These are phyloP conservation scores for Galleria mellonella DNA, from an alignment of 1,140 invertebrate species.

Conservation along the genomic window DNA sequence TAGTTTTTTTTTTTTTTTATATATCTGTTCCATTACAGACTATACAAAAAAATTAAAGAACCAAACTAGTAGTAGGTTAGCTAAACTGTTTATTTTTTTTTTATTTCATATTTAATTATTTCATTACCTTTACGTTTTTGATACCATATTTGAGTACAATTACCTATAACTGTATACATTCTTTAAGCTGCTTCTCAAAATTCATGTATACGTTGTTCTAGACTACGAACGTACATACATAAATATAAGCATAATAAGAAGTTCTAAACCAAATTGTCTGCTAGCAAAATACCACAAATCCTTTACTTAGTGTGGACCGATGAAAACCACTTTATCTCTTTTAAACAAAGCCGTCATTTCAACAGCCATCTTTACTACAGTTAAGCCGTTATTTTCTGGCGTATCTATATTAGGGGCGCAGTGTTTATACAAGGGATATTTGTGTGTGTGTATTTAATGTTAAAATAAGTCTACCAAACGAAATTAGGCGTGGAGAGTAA, in stretches of 20 bases:
- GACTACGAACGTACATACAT: too few species aligned
- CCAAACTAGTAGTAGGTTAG: too few species aligned
- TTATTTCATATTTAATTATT: too few species aligned
- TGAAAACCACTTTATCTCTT: slow-evolving; percentile 5
- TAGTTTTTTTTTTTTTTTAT: too few species aligned
- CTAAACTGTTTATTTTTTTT: too few species aligned
- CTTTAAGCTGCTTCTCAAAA: too few species aligned
- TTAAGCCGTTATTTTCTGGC: slow-evolving; percentile 45
- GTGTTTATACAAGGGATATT: slow-evolving; percentile 69
- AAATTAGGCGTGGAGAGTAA: slow-evolving; percentile 68
- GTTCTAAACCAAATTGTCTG: slow-evolving; percentile 26
- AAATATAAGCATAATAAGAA: slow-evolving; percentile 3
- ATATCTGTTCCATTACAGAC: too few species aligned
- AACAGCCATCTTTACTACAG: slow-evolving; percentile 6
- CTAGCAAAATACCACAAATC: slow-evolving; percentile 24
- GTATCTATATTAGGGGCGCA: slow-evolving; percentile 55
- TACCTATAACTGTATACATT: too few species aligned
- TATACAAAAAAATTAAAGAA: too few species aligned
- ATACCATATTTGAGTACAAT: too few species aligned
- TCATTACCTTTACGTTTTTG: too few species aligned
- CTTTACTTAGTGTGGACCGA: slow-evolving; percentile 9
- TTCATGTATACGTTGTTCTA: too few species aligned
- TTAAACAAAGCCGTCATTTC: slow-evolving; percentile 15
- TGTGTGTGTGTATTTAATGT: slow-evolving; percentile 71
- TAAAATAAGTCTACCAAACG: slow-evolving; percentile 69